Evolutionary conservation across 2,113 vertebrate species (phyloP).

Genomic region (Microcebus murinus): DNA sequence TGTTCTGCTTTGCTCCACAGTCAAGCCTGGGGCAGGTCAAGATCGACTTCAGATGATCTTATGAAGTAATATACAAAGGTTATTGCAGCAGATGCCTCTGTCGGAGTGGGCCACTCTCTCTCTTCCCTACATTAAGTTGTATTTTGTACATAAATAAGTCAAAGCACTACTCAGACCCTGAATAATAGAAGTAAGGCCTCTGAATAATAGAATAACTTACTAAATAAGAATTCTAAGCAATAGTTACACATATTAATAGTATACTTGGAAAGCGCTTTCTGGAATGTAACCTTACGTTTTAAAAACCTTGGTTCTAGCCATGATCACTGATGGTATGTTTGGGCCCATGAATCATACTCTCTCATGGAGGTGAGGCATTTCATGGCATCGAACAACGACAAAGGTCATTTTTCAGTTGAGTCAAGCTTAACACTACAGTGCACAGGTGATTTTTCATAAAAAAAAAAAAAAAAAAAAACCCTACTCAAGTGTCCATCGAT

Average conservation of each 20-base stretch:
- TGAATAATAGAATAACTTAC: neutral
- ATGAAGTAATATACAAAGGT: neutral
- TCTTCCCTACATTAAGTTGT: neutral
- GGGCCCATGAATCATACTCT: neutral
- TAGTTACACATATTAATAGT: neutral
- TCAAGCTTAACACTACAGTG: neutral
- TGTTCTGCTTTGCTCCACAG: neutral
- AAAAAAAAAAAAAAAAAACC: neutral
- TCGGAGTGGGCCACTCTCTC: too few species aligned
- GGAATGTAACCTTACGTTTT: neutral
- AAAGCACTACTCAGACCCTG: neutral
- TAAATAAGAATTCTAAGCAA: neutral
- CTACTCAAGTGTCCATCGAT: neutral
- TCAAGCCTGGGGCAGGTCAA: neutral
- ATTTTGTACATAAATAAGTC: neutral
- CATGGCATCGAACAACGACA: neutral
- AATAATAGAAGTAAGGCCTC: neutral
- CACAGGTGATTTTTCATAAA: neutral
- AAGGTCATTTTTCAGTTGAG: neutral
- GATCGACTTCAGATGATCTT: neutral
- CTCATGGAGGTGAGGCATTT: neutral
- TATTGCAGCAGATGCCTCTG: too few species aligned
- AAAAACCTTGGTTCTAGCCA: neutral
- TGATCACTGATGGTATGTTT: neutral
- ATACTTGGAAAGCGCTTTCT: neutral